These are phyloP conservation scores for Malurus alboscapulatus DNA, from an alignment of 2,113 vertebrate species.

Conservation along the genomic window DNA sequence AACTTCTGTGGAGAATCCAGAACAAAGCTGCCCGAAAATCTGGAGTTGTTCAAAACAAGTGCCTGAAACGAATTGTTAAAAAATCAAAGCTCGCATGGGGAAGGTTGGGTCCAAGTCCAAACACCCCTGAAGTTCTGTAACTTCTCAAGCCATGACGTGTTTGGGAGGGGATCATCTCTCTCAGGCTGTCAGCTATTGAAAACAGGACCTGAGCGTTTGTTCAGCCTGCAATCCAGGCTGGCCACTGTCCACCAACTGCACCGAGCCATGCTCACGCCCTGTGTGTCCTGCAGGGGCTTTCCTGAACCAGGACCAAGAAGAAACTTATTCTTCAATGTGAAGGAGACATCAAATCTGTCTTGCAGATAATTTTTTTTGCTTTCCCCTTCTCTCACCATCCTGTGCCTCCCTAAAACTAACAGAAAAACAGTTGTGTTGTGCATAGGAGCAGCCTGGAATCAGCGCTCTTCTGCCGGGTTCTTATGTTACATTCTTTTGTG, in stretches of 20 bases:
- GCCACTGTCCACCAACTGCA: not conserved
- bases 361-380: not conserved
- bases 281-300: not conserved
- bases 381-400: rapidly evolving
- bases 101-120: not conserved
- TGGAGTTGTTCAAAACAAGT: not conserved
- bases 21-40: not conserved
- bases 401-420: not conserved
- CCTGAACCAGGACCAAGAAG: not conserved
- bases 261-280: not conserved
- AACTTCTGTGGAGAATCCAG: not conserved
- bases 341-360: not conserved
- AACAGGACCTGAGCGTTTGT: not conserved
- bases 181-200: not conserved
- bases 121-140: not conserved
- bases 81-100: not conserved
- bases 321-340: not conserved
- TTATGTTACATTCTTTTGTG: slow-evolving; percentile 67
- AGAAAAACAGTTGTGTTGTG: not conserved
- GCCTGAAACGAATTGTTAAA: not conserved
- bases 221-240: not conserved
- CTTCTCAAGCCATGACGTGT: not conserved
- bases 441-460: slow-evolving; percentile 40
- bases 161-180: not conserved
- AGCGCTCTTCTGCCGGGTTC: slow-evolving; percentile 38